phyloP scores from a whole-genome alignment of 2,113 vertebrate species.

The Serilophus lunatus region DNA sequence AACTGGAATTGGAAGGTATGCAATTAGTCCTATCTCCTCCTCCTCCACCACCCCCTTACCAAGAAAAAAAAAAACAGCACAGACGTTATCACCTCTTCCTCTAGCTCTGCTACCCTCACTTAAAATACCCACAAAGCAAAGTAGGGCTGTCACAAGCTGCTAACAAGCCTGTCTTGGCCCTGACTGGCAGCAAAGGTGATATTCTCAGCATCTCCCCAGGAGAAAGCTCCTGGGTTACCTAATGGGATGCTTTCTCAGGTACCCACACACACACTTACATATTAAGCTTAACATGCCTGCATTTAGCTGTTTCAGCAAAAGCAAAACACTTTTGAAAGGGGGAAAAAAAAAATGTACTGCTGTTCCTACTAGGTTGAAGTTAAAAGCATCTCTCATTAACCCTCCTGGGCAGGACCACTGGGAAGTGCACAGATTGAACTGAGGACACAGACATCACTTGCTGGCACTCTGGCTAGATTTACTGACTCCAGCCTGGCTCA shows the following conservation, averaged over 20 bases:
- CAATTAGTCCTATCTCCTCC: constrained; percentile 28
- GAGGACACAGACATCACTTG: neutral
- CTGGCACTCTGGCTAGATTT: neutral
- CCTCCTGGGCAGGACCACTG: neutral
- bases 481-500: neutral
- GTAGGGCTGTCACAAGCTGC: constrained; percentile 5
- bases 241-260: neutral
- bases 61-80: neutral
- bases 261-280: neutral
- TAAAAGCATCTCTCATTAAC: neutral
- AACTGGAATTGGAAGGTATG: constrained; percentile 40
- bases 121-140: constrained; percentile 47
- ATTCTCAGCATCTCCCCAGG: neutral
- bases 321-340: neutral
- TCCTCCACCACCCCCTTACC: neutral
- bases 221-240: neutral
- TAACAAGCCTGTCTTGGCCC: constrained; percentile 7
- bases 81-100: constrained; percentile 15
- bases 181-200: neutral
- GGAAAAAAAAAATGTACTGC: neutral
- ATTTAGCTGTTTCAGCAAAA: neutral
- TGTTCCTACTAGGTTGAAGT: neutral
- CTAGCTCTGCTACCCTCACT: constrained; percentile 16
- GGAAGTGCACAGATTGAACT: neutral
- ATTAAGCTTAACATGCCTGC: neutral